Base-by-base conservation (phyloP, 2,797 vertebrate species). In the Anguilla pacifica region DNA sequence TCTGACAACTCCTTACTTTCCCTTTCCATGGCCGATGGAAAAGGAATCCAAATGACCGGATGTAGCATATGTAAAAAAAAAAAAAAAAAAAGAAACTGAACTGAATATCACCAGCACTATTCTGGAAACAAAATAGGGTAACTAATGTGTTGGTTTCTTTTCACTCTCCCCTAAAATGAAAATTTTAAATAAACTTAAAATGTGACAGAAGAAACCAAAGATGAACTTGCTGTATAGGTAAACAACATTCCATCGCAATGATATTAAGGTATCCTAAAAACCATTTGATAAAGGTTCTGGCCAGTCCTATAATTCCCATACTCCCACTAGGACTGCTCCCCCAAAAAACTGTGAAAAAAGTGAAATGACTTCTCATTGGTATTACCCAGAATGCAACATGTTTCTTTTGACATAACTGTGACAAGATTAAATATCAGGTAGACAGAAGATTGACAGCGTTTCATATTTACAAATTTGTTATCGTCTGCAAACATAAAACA, bases 211-310 rank as follows among this genome's bases (percentile, higher is more conserved):
- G 25, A 7, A 70, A 74, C 46, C 43, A 86, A 86, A 46, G 53
- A 86, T 88, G 84, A 90, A 85, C 53, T 67, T 72, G 35, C 82
- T 55, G 57, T 74, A 86, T 85, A 89, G 89, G 90, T 79, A 87
- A 87, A 88, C 67, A 46, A 90, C 92, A 94, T 92, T 88, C 92
- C 91, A 83, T 39, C 35, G 90, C 91, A 92, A 92, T 93, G 90
- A 92, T 89, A 90, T 92, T 89, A 90, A 77, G 35, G 91, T 93
- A 84, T 91, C 93, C 91, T 92, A 92, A 92, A 92, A 93, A 89
- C 87, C 90, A 90, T 92, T 92, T 92, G 89, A 92, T 90, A 91
- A 89, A 88, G 91, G 90, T 89, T 88, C 87, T 91, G 89, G 90
- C 86, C 89, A 86, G 89, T 59, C 74, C 89, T 90, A 89, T 91